Conservation (phyloP, 1,140 invertebrate genomes). For the Macrocentrus cingulum region DNA sequence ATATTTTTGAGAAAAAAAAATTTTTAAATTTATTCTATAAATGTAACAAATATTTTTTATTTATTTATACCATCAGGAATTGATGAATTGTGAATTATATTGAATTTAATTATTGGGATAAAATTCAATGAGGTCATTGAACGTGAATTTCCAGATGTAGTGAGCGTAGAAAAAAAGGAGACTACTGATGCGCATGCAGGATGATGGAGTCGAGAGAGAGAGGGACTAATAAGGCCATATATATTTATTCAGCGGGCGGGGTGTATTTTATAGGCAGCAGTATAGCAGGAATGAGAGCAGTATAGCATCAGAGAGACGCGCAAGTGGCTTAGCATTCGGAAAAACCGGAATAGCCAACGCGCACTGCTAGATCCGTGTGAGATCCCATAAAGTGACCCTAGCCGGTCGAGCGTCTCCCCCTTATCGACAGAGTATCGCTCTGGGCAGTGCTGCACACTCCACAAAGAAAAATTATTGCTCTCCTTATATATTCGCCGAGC, state of each 20-base stretch:
- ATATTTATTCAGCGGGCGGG: conserved; percentile 31
- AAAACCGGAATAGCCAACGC: conserved; percentile 33
- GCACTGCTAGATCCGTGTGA: conserved; percentile 43
- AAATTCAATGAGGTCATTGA: no score
- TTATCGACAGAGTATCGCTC: conserved; percentile 17
- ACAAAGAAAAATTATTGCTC: conserved; percentile 54
- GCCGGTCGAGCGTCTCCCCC: conserved; percentile 37
- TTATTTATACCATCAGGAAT: no score
- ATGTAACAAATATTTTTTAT: no score
- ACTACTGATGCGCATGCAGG: no score
- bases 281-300: conserved; percentile 14
- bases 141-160: no score
- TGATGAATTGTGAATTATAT: no score
- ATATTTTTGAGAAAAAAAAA: no score
- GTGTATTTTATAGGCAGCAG: conserved; percentile 33
- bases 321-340: conserved; percentile 44
- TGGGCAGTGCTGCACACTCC: conserved; percentile 1
- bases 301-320: conserved; percentile 1
- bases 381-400: conserved; percentile 57
- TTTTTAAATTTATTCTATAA: not conserved
- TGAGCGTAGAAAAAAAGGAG: no score
- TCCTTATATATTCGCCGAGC: conserved; percentile 54
- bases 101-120: no score
- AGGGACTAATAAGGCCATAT: conserved; percentile 30
- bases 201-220: conserved; percentile 2